Evolutionary conservation across 53 echinoderm and acorn worm genomes (phyloP), one percentile per base, ranked within the genome.

Genomic region (Antedon mediterranea): DNA sequence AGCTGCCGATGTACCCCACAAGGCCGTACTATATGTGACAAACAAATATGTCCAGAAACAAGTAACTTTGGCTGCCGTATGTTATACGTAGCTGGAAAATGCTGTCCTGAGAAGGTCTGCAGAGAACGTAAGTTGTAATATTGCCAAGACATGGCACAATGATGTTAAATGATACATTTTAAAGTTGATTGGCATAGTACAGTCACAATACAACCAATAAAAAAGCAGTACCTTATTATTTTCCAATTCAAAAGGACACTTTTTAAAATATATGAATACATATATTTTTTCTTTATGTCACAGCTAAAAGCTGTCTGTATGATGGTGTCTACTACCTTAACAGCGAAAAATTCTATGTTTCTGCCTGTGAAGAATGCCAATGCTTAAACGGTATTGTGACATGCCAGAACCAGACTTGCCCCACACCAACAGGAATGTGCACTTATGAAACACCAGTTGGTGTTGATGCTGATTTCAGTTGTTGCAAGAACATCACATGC

Each of bases 21-120:
- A 11, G 76, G 76, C 0, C 33, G 28, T 4, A 23, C 76, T 33
- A 23, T 76, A 33, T 76, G 76, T 33, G 34, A 76, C 7, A 76
- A 33, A 31, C 76, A 76, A 33, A 26, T 9, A 2, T 76, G 76
- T 33, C 76, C 76, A 9, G 9, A 28, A 7, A 76, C 76, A 26
- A 32, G 28, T 28, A 34, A 32, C 20, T 34, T n/a, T 28, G 76
- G 76, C 2, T 76, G 76, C 28, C 32, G 76, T 5, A 32, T 34
- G 28, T 18, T 76, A 23, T 76, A 76, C 34, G 28, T 76, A 7
- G 34, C 76, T 32, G 76, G 76, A 28, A 76, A 76, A 33, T 76
- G 76, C 76, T 76, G 76, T 23, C 76, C 76, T 23, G 76, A 76
- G 34, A 76, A 76, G 34, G 34, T 76, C 34, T 76, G 76, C 76